These are phyloP conservation scores for Meganola albula DNA, from an alignment of 2,888 invertebrate genomes.

Conservation along the genomic window DNA sequence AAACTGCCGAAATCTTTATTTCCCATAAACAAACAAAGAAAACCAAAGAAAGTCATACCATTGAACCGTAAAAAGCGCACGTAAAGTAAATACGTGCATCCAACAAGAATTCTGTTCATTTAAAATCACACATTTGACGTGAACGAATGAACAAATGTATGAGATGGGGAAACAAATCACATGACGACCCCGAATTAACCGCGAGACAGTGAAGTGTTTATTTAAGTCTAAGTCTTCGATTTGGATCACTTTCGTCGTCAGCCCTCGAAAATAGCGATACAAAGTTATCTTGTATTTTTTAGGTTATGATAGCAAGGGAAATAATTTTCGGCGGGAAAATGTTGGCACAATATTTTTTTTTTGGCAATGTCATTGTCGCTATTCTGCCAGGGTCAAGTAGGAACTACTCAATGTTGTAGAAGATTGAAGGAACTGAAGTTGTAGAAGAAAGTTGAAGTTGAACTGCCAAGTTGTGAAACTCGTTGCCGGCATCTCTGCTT, in stretches of 20 bases:
- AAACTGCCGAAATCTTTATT: constrained; percentile 10
- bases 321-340: too few relatives aligned
- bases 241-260: constrained; percentile 15
- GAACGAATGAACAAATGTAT: constrained; percentile 32
- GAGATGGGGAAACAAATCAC: constrained; percentile 43
- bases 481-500: too few relatives aligned
- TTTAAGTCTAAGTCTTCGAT: constrained; percentile 34
- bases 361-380: too few relatives aligned
- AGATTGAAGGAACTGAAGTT: too few relatives aligned
- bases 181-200: constrained; percentile 50
- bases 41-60: constrained; percentile 6
- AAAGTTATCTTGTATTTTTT: background rate
- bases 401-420: too few relatives aligned
- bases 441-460: too few relatives aligned
- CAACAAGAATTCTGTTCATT: constrained; percentile 23
- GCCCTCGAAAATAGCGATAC: constrained; percentile 22
- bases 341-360: background rate
- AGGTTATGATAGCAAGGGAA: too few relatives aligned
- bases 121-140: constrained; percentile 35
- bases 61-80: constrained; percentile 1
- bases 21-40: constrained; percentile 7
- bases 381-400: too few relatives aligned
- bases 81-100: constrained; percentile 13
- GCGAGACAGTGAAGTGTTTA: constrained; percentile 38
- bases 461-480: too few relatives aligned